Base-by-base conservation (phyloP, 2,113 vertebrate genomes). In the Pheucticus melanocephalus region DNA sequence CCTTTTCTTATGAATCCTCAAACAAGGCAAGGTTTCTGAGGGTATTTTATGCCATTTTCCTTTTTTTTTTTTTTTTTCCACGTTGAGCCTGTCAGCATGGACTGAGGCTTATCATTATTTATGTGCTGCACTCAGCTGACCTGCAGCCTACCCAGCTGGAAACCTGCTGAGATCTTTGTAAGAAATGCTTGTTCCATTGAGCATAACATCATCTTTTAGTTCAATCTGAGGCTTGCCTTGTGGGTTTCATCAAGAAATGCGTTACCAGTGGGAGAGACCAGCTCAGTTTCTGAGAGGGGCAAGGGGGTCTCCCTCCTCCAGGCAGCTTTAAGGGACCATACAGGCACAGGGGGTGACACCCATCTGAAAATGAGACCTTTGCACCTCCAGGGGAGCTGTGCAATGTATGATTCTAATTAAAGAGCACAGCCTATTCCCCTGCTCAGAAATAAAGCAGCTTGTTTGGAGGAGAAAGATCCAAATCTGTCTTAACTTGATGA, bases 21-120 rank as follows among this genome's bases (percentile, higher is more conserved):
- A 54, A 54, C 64, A 57, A 42, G 4, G 6, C 0, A 0, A 61
- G 1, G 22, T 53, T 82, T 73, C 18, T 70, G 82, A 73, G n/a
- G 28, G 7, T 61, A 9, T n/a, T 53, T 88, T 72, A 51, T 86
- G 16, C 22, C 10, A 8, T 69, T 57, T 91, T 61, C 44, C 5
- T 33, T 54, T 63, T 60, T 54, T 71, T 65, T 60, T 54, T 71
- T 65, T 73, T 47, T 6, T 1, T 8, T 4, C 14, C 70, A 82
- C 0, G 0, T 33, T 44, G 18, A 16, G 14, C 17, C 25, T 91
- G 3, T 1, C 28, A n/a, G 11, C 2, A 0, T 73, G 37, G 37
- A 37, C 33, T 76, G 50, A 77, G 14, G n/a, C 7, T 60, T 69
- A 19, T 57, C 9, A 2, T 69, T 40, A 53, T 19, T 72, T 17